Evolutionary conservation across 2,113 vertebrate species (phyloP), one percentile per base, ranked within the genome.

Genomic region (Melozone crissalis): DNA sequence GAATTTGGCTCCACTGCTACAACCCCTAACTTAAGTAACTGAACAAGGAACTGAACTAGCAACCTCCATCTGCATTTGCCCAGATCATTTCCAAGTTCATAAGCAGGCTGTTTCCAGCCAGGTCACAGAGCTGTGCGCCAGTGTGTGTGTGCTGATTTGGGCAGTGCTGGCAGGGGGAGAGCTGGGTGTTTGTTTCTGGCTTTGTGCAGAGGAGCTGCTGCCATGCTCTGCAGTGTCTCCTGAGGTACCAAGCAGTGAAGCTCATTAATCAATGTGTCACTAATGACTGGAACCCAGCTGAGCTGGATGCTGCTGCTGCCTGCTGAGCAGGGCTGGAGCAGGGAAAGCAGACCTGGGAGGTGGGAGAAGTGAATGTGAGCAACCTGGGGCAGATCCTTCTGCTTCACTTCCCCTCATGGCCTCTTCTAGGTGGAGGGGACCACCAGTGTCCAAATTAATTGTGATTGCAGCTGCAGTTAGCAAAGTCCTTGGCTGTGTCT

Each of bases 321-420:
- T 84, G 59, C 19, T 65, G 81, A 57, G 24, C 30, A 49, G 57
- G 63, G 61, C 22, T 62, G 54, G 35, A 16, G 10, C 51, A 69
- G 66, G 62, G 47, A 35, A 44, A 47, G 2, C 30, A 37, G 77
- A n/a, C 3, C 0, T 0, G 8, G 46, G 65, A 78, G 43, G 17
- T 52, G 12, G 28, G 47, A 78, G 23, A 41, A 31, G 28, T 0
- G 2, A 16, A 15, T 1, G 6, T 6, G n/a, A 59, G 26, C 41
- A 30, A 7, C 52, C 57, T 44, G 28, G 3, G 22, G 15, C 35
- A 35, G 3, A 30, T 52, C 51, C 63, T 41, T 13, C 52, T 75
- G 83, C 41, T 84, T n/a, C 18, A 1, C 35, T 43, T 76, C 44
- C 21, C 4, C 0, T 30, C 1, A 0, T 15, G 66, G 37, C 0